These are phyloP conservation scores for Psophia crepitans DNA, from an alignment of 2,113 vertebrate species.

Conservation along the genomic window DNA sequence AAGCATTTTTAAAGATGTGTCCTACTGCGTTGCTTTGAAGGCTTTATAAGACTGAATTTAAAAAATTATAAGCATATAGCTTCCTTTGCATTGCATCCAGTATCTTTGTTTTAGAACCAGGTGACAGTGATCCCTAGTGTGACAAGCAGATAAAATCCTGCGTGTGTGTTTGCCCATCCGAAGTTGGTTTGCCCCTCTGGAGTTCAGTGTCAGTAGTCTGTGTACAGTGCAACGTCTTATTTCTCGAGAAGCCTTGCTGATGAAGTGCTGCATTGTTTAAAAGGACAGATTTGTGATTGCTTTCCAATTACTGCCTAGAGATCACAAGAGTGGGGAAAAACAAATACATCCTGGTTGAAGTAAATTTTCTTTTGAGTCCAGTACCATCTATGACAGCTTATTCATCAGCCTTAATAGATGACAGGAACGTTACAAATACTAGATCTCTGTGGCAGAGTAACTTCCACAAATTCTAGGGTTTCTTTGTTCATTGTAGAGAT, in stretches of 20 bases:
- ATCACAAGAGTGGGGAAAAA: not conserved
- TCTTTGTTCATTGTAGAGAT: not conserved
- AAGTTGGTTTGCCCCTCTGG: not conserved
- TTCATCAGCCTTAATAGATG: not conserved
- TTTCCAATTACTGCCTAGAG: not conserved
- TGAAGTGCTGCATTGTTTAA: conserved; percentile 14
- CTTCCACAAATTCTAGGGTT: not conserved
- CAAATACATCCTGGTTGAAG: not conserved
- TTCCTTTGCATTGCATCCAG: not conserved
- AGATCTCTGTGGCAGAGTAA: not conserved
- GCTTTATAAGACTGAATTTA: not conserved
- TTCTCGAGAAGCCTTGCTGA: not conserved
- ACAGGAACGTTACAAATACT: not conserved
- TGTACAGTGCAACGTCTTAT: not conserved
- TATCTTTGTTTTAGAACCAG: not conserved
- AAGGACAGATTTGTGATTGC: not conserved
- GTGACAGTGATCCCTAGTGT: not conserved
- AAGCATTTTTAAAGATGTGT: not conserved
- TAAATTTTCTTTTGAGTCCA: not conserved
- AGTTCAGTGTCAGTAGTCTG: not conserved
- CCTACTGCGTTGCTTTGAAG: not conserved
- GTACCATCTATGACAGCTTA: not conserved
- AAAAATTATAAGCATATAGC: not conserved
- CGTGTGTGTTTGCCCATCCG: not conserved
- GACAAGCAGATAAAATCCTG: not conserved